These are phyloP conservation scores for Protula sp. DNA, from an alignment of 2,888 invertebrate genomes.

Conservation along the genomic window DNA sequence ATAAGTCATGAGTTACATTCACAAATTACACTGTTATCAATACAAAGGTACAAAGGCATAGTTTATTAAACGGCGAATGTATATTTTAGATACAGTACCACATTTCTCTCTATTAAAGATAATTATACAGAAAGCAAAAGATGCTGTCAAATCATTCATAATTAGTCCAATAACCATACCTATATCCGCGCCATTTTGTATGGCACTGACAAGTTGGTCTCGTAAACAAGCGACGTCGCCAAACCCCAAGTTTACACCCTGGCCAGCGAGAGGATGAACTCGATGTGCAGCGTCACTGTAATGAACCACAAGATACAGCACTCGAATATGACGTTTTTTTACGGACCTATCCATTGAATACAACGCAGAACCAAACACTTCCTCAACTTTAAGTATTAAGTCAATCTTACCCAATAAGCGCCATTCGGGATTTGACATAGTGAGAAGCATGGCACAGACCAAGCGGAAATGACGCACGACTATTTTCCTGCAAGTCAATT, in stretches of 20 bases:
- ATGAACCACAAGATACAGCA: not conserved
- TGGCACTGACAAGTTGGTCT: slow-evolving; percentile 65
- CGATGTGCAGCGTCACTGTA: slow-evolving; percentile 68
- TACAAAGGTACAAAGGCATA: too few relatives aligned
- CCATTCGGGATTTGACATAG: slow-evolving; percentile 77
- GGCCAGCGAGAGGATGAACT: slow-evolving; percentile 93
- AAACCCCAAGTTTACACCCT: slow-evolving; percentile 96
- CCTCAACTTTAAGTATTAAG: too few relatives aligned
- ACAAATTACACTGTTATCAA: too few relatives aligned
- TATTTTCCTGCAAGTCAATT: slow-evolving; percentile 58
- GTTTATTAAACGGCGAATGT: too few relatives aligned
- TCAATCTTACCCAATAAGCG: slow-evolving; percentile 70
- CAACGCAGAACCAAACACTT: too few relatives aligned
- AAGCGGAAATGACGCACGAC: slow-evolving; percentile 84
- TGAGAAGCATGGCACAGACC: slow-evolving; percentile 83
- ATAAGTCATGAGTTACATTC: too few relatives aligned
- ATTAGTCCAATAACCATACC: too few relatives aligned
- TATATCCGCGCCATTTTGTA: slow-evolving; percentile 69
- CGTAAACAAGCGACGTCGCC: slow-evolving; percentile 80
- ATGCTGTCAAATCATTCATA: too few relatives aligned
- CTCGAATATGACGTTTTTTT: not conserved
- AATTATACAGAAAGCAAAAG: too few relatives aligned
- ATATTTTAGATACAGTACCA: too few relatives aligned
- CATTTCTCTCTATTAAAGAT: too few relatives aligned
- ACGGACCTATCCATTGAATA: too few relatives aligned